Percentiles rank a stretch among this genome's conserved stretches.
phyloP scores from a whole-genome alignment of 2,113 vertebrate genomes.

The Brachypteracias leptosomus region DNA sequence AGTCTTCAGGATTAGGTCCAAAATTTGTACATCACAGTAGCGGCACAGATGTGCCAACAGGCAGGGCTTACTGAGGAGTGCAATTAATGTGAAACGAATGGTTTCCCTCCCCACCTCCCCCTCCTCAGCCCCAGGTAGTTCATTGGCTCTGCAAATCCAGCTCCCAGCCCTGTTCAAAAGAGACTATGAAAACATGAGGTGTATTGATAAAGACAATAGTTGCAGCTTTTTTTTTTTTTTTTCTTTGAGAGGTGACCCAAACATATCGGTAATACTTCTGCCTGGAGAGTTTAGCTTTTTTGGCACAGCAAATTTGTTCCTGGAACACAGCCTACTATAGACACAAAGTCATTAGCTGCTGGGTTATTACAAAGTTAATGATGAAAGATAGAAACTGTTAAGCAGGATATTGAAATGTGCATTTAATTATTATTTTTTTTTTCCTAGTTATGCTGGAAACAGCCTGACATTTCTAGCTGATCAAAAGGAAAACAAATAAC shows the following conservation, averaged over 20 bases:
- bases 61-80: neutral
- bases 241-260: neutral
- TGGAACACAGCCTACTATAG: constrained; percentile 41
- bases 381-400: constrained; percentile 42
- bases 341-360: constrained; percentile 48
- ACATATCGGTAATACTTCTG: constrained; percentile 24
- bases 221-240: neutral
- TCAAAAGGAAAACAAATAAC: constrained; percentile 68
- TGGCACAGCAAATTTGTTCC: constrained; percentile 36
- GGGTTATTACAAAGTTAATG: constrained; percentile 60
- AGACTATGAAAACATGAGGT: constrained; percentile 66
- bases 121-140: constrained; percentile 51
- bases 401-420: constrained; percentile 51
- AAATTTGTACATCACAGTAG: constrained; percentile 3
- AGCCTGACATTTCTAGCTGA: constrained; percentile 46
- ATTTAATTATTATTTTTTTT: constrained; percentile 32
- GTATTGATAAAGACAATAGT: constrained; percentile 17
- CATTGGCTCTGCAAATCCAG: constrained; percentile 65
- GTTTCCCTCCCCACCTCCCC: constrained; percentile 65
- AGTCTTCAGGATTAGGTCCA: constrained; percentile 23
- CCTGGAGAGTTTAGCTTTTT: neutral
- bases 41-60: constrained; percentile 19
- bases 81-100: constrained; percentile 69
- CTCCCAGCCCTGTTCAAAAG: constrained; percentile 68
- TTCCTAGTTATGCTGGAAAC: constrained; percentile 62